Evolutionary conservation across 2,888 invertebrate species (phyloP).

Genomic region (Ephialtes manifestator): DNA sequence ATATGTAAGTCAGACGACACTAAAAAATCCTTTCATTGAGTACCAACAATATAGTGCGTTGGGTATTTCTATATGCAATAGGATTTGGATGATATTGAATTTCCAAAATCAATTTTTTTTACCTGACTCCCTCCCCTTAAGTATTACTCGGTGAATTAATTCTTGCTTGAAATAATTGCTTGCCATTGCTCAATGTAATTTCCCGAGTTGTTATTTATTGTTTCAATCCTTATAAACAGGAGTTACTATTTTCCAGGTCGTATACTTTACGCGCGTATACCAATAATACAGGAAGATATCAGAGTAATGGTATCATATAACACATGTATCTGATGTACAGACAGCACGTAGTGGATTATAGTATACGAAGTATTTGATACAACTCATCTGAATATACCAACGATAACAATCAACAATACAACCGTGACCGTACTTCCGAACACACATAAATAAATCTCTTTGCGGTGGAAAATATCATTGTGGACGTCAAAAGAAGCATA

Average conservation of each 20-base stretch:
- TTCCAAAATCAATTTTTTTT: too few relatives aligned
- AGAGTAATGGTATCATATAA: neutral
- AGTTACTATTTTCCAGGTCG: neutral
- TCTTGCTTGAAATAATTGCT: neutral
- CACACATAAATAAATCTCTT: slow-evolving; percentile 27
- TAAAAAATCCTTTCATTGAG: too few relatives aligned
- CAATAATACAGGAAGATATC: neutral
- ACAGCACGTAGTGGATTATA: neutral
- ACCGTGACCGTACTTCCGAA: slow-evolving; percentile 10
- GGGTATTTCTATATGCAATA: too few relatives aligned
- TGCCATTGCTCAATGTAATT: neutral
- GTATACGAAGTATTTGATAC: neutral
- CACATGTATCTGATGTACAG: neutral
- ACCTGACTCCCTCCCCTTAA: too few relatives aligned
- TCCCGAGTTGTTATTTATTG: neutral
- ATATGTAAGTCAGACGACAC: too few relatives aligned
- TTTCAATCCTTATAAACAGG: neutral
- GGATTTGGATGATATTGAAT: too few relatives aligned
- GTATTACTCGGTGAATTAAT: neutral
- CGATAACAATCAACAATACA: slow-evolving; percentile 17
- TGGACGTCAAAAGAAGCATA: neutral
- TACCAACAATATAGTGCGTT: too few relatives aligned
- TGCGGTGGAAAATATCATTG: neutral
- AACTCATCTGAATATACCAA: slow-evolving; percentile 7
- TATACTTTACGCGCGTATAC: neutral